Evolutionary conservation across 2,888 invertebrate genomes (phyloP).

Genomic region (Ochropleura leucogaster): DNA sequence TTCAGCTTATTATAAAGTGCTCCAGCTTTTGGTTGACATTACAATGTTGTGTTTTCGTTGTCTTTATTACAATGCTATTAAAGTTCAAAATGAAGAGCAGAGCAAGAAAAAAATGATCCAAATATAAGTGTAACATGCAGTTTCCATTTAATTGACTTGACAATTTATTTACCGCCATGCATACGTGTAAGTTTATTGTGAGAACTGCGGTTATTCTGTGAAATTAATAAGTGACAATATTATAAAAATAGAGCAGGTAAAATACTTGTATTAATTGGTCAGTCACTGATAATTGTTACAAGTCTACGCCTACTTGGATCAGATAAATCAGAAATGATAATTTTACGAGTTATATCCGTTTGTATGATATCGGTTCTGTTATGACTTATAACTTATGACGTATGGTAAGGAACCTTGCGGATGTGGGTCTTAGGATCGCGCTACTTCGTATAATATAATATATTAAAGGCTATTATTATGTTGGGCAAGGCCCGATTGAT

Average conservation of each 20-base stretch:
- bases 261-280: slow-evolving; percentile 64
- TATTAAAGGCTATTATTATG: slow-evolving; percentile 39
- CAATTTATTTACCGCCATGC: slow-evolving; percentile 65
- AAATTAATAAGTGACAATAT: slow-evolving; percentile 53
- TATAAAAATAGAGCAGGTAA: slow-evolving; percentile 54
- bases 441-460: slow-evolving; percentile 38
- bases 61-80: slow-evolving; percentile 49
- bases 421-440: slow-evolving; percentile 63
- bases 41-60: slow-evolving; percentile 27
- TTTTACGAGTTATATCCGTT: slow-evolving; percentile 86
- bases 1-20: slow-evolving; percentile 65
- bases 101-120: slow-evolving; percentile 14
- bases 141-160: slow-evolving; percentile 64
- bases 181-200: slow-evolving; percentile 41
- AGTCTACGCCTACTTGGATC: slow-evolving; percentile 77
- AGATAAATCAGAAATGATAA: slow-evolving; percentile 84
- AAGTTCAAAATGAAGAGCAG: slow-evolving; percentile 49
- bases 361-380: slow-evolving; percentile 77
- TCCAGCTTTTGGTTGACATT: slow-evolving; percentile 42
- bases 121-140: slow-evolving; percentile 23
- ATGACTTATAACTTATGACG: slow-evolving; percentile 52
- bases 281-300: slow-evolving; percentile 58
- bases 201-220: slow-evolving; percentile 44
- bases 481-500: slow-evolving; percentile 45
- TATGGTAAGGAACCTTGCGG: slow-evolving; percentile 70